phyloP scores from a whole-genome alignment of 2,888 invertebrate species.

The Folsomia candida region DNA sequence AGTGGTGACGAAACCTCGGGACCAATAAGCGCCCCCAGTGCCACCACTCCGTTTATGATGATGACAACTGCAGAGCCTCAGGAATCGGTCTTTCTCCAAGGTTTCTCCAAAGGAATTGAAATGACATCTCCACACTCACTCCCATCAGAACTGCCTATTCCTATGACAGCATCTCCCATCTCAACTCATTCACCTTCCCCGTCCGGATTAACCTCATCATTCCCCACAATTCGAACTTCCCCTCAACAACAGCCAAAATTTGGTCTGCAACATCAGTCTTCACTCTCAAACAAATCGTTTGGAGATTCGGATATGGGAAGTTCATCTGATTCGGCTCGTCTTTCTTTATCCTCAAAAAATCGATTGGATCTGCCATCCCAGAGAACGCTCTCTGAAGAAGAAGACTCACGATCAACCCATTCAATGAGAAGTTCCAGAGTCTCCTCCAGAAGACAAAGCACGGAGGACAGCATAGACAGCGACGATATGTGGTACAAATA shows the following conservation, averaged over 20 bases:
- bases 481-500: constrained; percentile 93
- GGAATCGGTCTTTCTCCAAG: no score
- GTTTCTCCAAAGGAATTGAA: no score
- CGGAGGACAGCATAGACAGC: constrained; percentile 88
- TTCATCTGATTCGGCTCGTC: constrained; percentile 55
- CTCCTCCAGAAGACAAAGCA: constrained; percentile 82
- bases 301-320: constrained; percentile 59
- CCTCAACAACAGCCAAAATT: constrained; percentile 21
- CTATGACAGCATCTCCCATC: constrained; percentile 34
- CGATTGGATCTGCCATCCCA: constrained; percentile 50
- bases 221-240: constrained; percentile 23
- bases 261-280: constrained; percentile 31
- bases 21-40: no score
- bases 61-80: constrained; percentile 22
- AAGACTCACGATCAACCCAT: constrained; percentile 81
- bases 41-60: constrained; percentile 31
- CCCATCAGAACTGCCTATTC: constrained; percentile 27
- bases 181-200: constrained; percentile 39
- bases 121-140: no score
- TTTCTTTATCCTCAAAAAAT: constrained; percentile 36
- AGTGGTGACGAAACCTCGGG: no score
- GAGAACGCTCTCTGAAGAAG: constrained; percentile 59
- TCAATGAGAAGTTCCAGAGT: constrained; percentile 82
- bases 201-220: constrained; percentile 26
- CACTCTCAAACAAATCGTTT: constrained; percentile 72